Evolutionary conservation across 2,888 invertebrate genomes (phyloP), one percentile per base, ranked within the genome.

Genomic region (Eucera pruinosa): DNA sequence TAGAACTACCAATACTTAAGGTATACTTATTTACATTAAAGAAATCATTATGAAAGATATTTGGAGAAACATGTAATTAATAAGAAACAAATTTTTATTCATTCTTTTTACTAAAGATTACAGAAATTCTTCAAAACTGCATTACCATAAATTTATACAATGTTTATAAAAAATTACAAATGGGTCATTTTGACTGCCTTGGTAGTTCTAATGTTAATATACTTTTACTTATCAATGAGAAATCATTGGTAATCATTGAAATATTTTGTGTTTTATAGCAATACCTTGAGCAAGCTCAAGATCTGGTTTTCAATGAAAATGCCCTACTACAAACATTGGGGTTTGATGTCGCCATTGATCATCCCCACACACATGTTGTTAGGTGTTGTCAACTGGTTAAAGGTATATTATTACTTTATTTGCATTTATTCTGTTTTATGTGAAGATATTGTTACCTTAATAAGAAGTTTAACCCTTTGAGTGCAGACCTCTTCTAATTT

Each of bases 311-410:
- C 93, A 98, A 98, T 93, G 99, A 99, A 94, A 99, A 98, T 93
- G 97, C 98, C 77, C 94, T 99, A 75, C 95, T 99, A 80, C 98
- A 99, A 94, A 99, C 99, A 15, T 94, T 99, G 92, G 99, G 99
- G 81, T 99, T 99, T 94, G 98, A 99, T 94, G 97, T 99, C 78
- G 97, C 97, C 84, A 98, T 99, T 90, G 98, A 99, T 93, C 98
- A 99, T 94, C 99, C 99, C 2, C 99, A 99, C 93, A 97, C 98
- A 41, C 97, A 98, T 93, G 98, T 99, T 84, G 98, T 99, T 71
- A 96, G 97, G 91, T 98, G 98, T 91, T 99, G 98, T 94, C 97
- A 98, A 93, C 95, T 98, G 92, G 98, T 98, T 82, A 96, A 97
- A 96, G 98, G 98, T 97, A 94, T 93, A 93, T 91, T 92, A 30